Evolutionary conservation across 2,888 invertebrate species (phyloP), one percentile per base, ranked within the genome.

Genomic region (Calephelis perditalis): DNA sequence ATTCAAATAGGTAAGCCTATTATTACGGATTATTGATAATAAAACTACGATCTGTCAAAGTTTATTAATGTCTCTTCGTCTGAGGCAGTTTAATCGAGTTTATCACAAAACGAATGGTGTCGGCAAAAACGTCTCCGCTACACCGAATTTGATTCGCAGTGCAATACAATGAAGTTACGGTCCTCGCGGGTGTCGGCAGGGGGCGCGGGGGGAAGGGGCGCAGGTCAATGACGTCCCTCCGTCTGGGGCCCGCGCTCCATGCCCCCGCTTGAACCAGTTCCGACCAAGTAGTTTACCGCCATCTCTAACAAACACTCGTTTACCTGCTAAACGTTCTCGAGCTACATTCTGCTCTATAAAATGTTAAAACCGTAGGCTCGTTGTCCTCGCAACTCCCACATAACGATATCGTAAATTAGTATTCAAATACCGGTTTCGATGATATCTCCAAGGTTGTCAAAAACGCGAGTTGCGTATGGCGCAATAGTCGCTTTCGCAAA

Each of bases 171-270:
- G 82, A 80, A 82, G 82, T 86, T 85, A 84, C 84, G 84, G 82
- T 82, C 76, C 72, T 81, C 72, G 79, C 80, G 80, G 80, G 78
- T 77, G 79, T 76, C 77, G 77, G 78, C 79, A 69, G 77, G 69
- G 76, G 74, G 62, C 59, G 66, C 57, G 65, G 46, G 67, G 75
- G 70, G 73, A 71, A 70, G 74, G 68, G 69, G 70, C 75, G 75
- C 81, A 86, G 88, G 88, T 89, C 88, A 88, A 86, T 88, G 88
- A 88, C 89, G 88, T 78, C 81, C 79, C 82, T 77, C 74, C 81
- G 87, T 86, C 88, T 86, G 86, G 83, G 77, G 76, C 76, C 80
- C 75, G 69, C 65, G 65, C 72, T 74, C 67, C 73, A 70, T 71
- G 73, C 72, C 72, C 70, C 68, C 70, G 64, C 68, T 68, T 71